Evolutionary conservation across 2,888 invertebrate species (phyloP).

Genomic region (Acanthosepion pharaonis): DNA sequence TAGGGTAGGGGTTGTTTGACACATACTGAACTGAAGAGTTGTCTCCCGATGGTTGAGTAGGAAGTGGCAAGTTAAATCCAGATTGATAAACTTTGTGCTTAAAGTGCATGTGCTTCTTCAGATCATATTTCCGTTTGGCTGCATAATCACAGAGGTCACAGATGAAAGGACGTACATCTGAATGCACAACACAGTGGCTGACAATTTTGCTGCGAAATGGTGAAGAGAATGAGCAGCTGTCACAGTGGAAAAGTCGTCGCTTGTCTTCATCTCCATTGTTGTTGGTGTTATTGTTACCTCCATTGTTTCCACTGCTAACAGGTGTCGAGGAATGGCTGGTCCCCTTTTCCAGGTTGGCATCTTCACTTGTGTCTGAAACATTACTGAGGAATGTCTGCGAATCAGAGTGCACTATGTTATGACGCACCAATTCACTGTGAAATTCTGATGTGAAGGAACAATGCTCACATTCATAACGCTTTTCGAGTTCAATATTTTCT

Average conservation of each 20-base stretch:
- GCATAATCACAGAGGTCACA: conserved; percentile 57
- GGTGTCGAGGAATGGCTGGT: neutral
- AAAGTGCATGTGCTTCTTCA: conserved; percentile 56
- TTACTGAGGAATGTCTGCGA: conserved; percentile 38
- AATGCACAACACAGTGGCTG: conserved; percentile 57
- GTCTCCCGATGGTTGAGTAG: conserved; percentile 1
- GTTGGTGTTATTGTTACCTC: neutral
- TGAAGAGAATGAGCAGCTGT: conserved; percentile 54
- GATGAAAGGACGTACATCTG: conserved; percentile 55
- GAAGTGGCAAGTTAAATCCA: conserved; percentile 41
- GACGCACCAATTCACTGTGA: neutral
- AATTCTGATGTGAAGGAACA: conserved; percentile 40
- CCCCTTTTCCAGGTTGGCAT: neutral
- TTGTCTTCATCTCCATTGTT: neutral
- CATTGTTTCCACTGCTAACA: neutral
- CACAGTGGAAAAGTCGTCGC: conserved; percentile 49
- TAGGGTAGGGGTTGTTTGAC: neutral
- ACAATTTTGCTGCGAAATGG: conserved; percentile 54
- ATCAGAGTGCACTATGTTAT: neutral
- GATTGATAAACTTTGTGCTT: conserved; percentile 51
- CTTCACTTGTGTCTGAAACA: neutral
- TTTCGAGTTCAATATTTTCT: conserved; percentile 34
- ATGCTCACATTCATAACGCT: neutral
- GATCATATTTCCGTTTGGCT: conserved; percentile 56
- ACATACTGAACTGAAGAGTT: neutral